These are phyloP conservation scores for Pseudotriccus pelzelni DNA, from an alignment of 2,797 vertebrate species.

Conservation along the genomic window DNA sequence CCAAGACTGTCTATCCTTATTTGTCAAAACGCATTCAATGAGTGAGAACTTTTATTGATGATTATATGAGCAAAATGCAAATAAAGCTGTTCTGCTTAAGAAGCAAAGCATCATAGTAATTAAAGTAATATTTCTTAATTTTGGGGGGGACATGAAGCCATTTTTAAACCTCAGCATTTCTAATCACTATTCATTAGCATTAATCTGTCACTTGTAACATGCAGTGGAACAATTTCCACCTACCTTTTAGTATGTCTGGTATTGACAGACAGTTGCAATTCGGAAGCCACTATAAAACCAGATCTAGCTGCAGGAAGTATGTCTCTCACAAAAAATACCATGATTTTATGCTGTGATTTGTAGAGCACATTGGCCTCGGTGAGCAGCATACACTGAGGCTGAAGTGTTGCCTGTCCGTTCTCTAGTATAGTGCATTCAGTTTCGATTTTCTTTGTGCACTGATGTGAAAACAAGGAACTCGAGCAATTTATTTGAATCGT, in stretches of 20 bases:
- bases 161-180: neutral
- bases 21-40: neutral
- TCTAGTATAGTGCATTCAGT: fast-evolving
- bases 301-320: neutral
- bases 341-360: neutral
- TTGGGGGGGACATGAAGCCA: neutral
- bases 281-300: neutral
- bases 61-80: neutral
- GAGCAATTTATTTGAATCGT: fast-evolving
- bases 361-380: neutral
- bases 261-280: neutral
- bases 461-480: neutral
- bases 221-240: neutral
- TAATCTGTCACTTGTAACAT: neutral
- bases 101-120: neutral
- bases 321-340: neutral
- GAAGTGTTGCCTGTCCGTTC: neutral
- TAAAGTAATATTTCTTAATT: neutral
- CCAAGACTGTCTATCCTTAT: neutral
- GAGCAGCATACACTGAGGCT: fast-evolving
- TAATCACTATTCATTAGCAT: neutral
- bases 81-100: constrained; percentile 20
- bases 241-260: neutral
- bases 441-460: neutral
- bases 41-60: neutral